A percentile compares a stretch with the other conserved stretches of the same genome.
phyloP scores from a whole-genome alignment of 2,797 vertebrate genomes.

The Poecilia velifera region DNA sequence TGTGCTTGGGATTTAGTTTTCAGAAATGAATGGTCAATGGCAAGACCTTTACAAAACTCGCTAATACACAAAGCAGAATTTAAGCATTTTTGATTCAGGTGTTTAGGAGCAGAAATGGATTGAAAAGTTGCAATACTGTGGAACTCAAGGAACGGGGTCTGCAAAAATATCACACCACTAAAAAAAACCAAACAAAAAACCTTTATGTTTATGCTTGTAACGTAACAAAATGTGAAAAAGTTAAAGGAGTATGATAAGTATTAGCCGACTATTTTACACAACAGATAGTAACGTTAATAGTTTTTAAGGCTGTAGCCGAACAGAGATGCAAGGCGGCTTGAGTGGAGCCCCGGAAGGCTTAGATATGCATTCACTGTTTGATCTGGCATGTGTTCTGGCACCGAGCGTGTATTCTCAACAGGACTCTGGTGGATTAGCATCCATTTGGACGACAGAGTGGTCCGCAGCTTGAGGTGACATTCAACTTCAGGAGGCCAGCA shows the following conservation, averaged over 20 bases:
- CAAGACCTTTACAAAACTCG: not conserved
- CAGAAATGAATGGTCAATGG: not conserved
- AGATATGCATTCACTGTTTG: slow-evolving; percentile 73
- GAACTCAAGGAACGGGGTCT: not conserved
- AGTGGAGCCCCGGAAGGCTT: slow-evolving; percentile 72
- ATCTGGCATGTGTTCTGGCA: slow-evolving; percentile 76
- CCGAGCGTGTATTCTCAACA: slow-evolving; percentile 69
- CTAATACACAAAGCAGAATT: not conserved
- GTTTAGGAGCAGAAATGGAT: not conserved
- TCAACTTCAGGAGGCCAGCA: slow-evolving; percentile 70
- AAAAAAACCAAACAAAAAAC: not conserved
- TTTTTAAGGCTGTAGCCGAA: slow-evolving; percentile 54
- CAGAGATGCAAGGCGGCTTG: slow-evolving; percentile 64
- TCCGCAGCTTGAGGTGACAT: slow-evolving; percentile 77
- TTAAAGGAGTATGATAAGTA: not conserved
- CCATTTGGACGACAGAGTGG: slow-evolving; percentile 80
- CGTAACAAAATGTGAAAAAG: not conserved
- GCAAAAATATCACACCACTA: not conserved
- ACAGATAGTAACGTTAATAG: slow-evolving; percentile 34
- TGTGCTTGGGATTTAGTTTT: too few relatives aligned
- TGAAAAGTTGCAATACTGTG: not conserved
- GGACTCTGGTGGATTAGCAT: slow-evolving; percentile 78
- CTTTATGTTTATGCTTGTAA: not conserved
- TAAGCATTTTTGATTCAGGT: not conserved
- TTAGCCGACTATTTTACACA: slow-evolving; percentile 7